A percentile compares a stretch with the other conserved stretches of the same genome.
phyloP scores from a whole-genome alignment of 1,140 invertebrate genomes.

The Zophobas morio region DNA sequence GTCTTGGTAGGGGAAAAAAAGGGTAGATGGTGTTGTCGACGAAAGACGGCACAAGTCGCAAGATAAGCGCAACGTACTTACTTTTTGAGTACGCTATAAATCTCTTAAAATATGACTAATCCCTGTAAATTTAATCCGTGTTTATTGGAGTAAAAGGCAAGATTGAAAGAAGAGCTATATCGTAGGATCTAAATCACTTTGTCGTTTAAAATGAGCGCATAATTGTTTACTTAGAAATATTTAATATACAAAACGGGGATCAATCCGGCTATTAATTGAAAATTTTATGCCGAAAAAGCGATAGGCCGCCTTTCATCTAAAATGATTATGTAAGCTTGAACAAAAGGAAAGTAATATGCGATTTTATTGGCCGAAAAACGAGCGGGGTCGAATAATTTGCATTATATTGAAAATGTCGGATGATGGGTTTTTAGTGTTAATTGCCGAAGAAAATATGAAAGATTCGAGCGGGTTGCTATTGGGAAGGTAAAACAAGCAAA shows the following conservation, averaged over 20 bases:
- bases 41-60: too few species aligned
- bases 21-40: too few species aligned
- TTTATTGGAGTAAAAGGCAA: neutral
- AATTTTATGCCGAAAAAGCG: conserved; percentile 32
- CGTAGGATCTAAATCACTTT: neutral
- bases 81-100: too few species aligned
- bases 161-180: neutral
- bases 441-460: conserved; percentile 8
- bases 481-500: neutral
- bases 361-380: conserved; percentile 21
- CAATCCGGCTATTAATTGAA: conserved; percentile 34
- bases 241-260: conserved; percentile 28
- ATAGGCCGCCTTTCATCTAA: conserved; percentile 43
- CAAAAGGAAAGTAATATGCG: conserved; percentile 32
- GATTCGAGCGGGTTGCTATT: conserved; percentile 12
- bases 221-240: conserved; percentile 30
- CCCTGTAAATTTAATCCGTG: neutral
- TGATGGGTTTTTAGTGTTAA: conserved; percentile 21
- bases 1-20: too few species aligned
- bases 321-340: conserved; percentile 41
- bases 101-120: too few species aligned
- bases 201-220: neutral
- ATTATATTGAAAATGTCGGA: conserved; percentile 7
- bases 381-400: conserved; percentile 23
- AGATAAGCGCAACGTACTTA: too few species aligned